Conservation (phyloP, 2,797 vertebrate species). For the Sebastiscus tertius region DNA sequence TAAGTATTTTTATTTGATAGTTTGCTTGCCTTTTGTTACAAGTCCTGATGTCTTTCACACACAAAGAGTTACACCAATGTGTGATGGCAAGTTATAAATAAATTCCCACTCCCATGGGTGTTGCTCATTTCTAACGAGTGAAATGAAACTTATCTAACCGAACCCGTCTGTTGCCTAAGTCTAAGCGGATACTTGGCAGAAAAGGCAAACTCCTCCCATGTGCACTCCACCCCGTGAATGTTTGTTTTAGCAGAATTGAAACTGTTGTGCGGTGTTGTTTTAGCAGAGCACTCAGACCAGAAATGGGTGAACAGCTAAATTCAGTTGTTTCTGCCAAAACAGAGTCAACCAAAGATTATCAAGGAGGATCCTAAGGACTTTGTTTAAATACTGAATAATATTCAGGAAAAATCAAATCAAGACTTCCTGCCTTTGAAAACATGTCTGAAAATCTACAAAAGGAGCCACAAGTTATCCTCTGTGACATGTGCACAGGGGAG, state of each 20-base stretch:
- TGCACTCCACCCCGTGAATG: background rate
- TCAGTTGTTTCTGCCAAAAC: background rate
- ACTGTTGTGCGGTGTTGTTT: background rate
- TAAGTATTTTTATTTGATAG: too few relatives aligned
- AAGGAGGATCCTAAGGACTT: background rate
- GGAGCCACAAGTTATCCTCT: conserved; percentile 22
- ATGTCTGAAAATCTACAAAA: conserved; percentile 34
- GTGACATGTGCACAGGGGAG: conserved; percentile 63
- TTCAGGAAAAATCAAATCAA: background rate
- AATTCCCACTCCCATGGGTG: background rate
- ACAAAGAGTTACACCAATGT: background rate
- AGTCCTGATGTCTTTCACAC: too few relatives aligned
- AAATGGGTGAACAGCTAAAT: background rate
- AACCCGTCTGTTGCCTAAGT: too few relatives aligned
- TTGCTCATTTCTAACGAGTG: too few relatives aligned
- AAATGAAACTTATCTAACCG: too few relatives aligned
- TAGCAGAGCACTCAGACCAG: background rate
- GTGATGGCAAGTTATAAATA: background rate
- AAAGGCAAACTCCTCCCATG: too few relatives aligned
- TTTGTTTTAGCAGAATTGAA: background rate
- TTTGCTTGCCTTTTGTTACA: too few relatives aligned
- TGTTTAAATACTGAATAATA: too few relatives aligned
- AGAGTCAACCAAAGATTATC: background rate
- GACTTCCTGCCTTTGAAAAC: background rate
- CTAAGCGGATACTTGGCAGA: too few relatives aligned